Evolutionary conservation across 2,113 vertebrate species (phyloP).

Genomic region (Ophthalmolycus amberensis): DNA sequence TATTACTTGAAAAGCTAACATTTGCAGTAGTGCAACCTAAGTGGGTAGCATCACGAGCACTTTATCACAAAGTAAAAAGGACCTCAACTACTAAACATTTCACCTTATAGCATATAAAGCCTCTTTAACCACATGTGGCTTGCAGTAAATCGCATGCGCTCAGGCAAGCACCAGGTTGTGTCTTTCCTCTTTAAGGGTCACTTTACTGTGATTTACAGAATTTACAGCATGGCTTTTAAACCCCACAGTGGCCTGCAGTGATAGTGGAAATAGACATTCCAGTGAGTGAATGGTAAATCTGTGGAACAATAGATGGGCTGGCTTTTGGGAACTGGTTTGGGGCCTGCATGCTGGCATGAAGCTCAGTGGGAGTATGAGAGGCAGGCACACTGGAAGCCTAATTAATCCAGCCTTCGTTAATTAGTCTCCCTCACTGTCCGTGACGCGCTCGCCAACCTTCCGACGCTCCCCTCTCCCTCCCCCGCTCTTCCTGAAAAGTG

Average conservation of each 20-base stretch:
- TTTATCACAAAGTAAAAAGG: background rate
- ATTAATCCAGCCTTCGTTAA: conserved; percentile 81
- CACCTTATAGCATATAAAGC: conserved; percentile 7
- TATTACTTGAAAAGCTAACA: background rate
- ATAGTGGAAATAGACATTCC: conserved; percentile 57
- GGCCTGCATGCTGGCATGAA: conserved; percentile 65
- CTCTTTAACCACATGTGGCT: conserved; percentile 9
- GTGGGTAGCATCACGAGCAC: background rate
- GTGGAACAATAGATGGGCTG: conserved; percentile 62
- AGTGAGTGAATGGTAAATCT: conserved; percentile 57
- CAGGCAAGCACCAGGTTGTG: conserved; percentile 7
- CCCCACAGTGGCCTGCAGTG: conserved; percentile 23
- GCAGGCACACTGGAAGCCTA: conserved; percentile 77
- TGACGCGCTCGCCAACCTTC: conserved; percentile 67
- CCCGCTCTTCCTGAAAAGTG: conserved; percentile 19
- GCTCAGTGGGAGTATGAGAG: conserved; percentile 74
- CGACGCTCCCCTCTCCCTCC: conserved; percentile 23
- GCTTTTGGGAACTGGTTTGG: conserved; percentile 59
- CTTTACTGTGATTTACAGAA: conserved; percentile 26
- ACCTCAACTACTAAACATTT: background rate
- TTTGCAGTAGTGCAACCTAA: background rate
- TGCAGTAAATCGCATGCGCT: background rate
- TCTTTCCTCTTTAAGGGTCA: conserved; percentile 1
- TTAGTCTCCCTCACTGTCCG: conserved; percentile 75
- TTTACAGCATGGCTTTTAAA: conserved; percentile 36